phyloP scores from a whole-genome alignment of 2,113 vertebrate species.

The Onychostoma macrolepis region DNA sequence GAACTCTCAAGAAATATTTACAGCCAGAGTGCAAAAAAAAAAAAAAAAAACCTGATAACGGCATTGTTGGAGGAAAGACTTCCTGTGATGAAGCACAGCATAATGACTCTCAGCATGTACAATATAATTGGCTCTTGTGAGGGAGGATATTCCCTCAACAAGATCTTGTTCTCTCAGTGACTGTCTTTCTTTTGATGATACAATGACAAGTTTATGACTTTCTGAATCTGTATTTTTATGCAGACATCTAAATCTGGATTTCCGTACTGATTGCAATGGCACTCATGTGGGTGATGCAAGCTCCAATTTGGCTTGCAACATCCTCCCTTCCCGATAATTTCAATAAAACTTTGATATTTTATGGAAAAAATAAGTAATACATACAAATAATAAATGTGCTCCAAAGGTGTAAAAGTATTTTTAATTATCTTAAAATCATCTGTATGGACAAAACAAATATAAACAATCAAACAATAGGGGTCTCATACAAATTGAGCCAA shows the following conservation, averaged over 20 bases:
- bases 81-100: conserved; percentile 2
- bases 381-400: neutral
- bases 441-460: neutral
- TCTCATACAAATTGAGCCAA: neutral
- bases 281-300: neutral
- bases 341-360: neutral
- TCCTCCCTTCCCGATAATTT: neutral
- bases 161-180: neutral
- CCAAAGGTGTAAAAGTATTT: neutral
- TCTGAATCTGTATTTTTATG: conserved; percentile 28
- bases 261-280: neutral
- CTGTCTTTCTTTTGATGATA: neutral
- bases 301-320: neutral
- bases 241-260: neutral
- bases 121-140: conserved; percentile 22
- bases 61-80: conserved; percentile 24
- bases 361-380: neutral
- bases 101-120: neutral
- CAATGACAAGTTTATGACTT: neutral
- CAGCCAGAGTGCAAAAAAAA: conserved; percentile 28
- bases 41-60: conserved; percentile 29
- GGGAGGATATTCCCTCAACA: conserved; percentile 23
- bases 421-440: neutral
- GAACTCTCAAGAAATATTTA: conserved; percentile 40
- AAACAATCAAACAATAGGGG: neutral